Percentiles rank a stretch among this genome's conserved stretches.
Conservation (phyloP, 2,797 vertebrate genomes). For the Falco novaeseelandiae region DNA sequence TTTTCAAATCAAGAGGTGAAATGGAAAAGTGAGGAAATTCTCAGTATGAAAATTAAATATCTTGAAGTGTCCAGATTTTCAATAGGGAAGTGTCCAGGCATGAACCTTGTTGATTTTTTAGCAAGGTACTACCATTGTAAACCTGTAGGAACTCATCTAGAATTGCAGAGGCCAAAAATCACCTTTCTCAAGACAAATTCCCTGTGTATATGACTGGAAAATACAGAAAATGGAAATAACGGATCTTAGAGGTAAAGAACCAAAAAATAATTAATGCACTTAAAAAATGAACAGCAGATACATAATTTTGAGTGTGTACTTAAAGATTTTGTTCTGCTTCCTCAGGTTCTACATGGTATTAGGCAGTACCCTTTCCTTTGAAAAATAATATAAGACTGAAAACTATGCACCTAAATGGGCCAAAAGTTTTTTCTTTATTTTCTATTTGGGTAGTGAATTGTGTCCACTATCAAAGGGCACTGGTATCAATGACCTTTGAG, state of each 20-base stretch:
- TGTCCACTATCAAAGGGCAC: too few relatives aligned
- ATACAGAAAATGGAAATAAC: not conserved
- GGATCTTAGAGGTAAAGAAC: not conserved
- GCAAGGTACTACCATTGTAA: not conserved
- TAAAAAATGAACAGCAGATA: not conserved
- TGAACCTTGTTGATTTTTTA: not conserved
- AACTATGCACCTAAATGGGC: not conserved
- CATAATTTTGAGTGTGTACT: not conserved
- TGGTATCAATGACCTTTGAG: not conserved
- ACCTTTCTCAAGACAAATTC: not conserved
- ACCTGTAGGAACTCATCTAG: not conserved
- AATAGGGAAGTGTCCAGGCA: not conserved
- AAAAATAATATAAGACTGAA: not conserved
- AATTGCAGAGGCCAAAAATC: not conserved
- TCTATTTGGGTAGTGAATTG: not conserved
- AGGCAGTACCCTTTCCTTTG: not conserved
- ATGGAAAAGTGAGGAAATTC: not conserved
- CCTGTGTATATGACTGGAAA: not conserved
- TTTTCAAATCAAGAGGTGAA: conserved; percentile 11
- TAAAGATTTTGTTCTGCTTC: not conserved
- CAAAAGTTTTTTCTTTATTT: not conserved
- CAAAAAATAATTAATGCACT: not conserved
- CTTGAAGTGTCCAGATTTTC: not conserved
- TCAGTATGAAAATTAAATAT: not conserved
- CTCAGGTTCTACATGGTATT: not conserved